Evolutionary conservation across 2,113 vertebrate species (phyloP).

Genomic region (Eonycteris spelaea): DNA sequence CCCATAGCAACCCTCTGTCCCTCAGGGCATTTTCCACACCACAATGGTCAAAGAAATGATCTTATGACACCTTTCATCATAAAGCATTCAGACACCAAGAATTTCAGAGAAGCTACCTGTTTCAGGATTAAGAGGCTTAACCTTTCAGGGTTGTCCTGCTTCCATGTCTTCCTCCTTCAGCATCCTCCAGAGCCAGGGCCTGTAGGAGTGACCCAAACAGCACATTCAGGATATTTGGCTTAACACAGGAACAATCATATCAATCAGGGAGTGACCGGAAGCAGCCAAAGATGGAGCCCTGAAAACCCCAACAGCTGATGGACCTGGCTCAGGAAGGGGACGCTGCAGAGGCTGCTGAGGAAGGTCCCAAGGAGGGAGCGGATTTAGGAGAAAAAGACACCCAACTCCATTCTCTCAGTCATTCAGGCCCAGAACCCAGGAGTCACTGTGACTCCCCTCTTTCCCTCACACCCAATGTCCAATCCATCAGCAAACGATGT

Average conservation of each 20-base stretch:
- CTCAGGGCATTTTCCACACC: not conserved
- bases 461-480: not conserved
- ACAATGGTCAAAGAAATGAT: not conserved
- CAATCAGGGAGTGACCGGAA: not conserved
- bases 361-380: not conserved
- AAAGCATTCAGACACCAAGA: not conserved
- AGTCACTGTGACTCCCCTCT: not conserved
- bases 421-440: not conserved
- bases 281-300: not conserved
- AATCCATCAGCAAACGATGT: not conserved
- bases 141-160: constrained; percentile 38
- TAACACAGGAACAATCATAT: not conserved
- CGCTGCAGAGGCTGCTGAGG: not conserved
- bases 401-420: not conserved
- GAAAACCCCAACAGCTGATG: not conserved
- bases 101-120: constrained; percentile 50
- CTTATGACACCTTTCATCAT: not conserved
- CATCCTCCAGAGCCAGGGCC: constrained; percentile 64
- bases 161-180: constrained; percentile 34
- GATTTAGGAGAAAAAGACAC: not conserved
- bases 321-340: not conserved
- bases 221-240: constrained; percentile 29
- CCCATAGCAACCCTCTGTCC: not conserved
- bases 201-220: constrained; percentile 35
- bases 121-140: constrained; percentile 20